Percentiles rank a stretch among this genome's conserved stretches.
These are phyloP conservation scores for mouse (Mus musculus) DNA, from an alignment of 2,113 vertebrate genomes.

Conservation along the genomic window DNA sequence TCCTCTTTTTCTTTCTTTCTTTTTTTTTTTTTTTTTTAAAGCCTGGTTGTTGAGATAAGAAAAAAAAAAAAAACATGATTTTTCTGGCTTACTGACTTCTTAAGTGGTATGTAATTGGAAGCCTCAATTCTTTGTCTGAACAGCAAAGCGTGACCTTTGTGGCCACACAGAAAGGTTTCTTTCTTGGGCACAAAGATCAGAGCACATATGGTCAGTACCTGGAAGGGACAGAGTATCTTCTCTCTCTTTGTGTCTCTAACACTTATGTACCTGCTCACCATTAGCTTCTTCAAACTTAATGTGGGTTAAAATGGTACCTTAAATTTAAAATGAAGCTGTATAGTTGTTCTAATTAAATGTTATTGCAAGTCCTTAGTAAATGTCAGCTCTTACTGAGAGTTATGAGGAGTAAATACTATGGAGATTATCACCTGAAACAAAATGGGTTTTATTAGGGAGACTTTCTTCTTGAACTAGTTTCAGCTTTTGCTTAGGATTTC, in stretches of 20 bases:
- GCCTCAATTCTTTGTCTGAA: not conserved
- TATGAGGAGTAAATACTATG: not conserved
- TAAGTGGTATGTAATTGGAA: constrained; percentile 16
- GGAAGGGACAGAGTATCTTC: not conserved
- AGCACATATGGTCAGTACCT: too few species aligned
- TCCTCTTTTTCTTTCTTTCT: not conserved
- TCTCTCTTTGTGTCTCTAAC: not conserved
- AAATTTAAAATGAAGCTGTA: not conserved
- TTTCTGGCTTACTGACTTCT: constrained; percentile 57
- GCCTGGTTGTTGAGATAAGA: not conserved
- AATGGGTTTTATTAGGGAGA: not conserved
- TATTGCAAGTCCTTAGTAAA: not conserved
- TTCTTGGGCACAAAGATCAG: not conserved
- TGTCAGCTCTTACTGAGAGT: not conserved
- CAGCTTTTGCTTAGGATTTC: not conserved
- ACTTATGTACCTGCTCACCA: not conserved
- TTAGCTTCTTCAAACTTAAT: not conserved
- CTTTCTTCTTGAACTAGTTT: constrained; percentile 32
- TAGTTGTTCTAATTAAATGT: not conserved
- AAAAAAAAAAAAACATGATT: not conserved
- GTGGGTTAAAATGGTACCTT: not conserved
- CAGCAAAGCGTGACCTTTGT: not conserved
- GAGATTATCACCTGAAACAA: not conserved
- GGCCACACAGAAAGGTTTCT: not conserved
- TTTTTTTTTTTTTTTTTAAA: not conserved